Conservation (phyloP, 1,140 invertebrate species). For the Galendromus occidentalis region DNA sequence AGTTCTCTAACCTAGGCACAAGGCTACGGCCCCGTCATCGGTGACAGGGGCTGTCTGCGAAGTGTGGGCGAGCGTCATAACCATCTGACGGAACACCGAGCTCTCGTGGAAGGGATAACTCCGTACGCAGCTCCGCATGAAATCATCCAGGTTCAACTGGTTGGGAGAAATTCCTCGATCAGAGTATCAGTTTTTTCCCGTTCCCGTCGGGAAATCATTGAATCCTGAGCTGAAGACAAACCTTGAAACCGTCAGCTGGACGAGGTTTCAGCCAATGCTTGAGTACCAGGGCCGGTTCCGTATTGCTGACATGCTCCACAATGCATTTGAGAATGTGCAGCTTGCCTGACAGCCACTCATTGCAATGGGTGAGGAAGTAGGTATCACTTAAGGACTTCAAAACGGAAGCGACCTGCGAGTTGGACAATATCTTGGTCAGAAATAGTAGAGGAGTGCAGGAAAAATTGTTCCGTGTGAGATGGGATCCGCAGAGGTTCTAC, state of each 20-base stretch:
- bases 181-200: no score
- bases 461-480: no score
- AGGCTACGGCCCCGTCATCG: not conserved
- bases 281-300: not conserved
- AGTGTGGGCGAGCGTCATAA: conserved; percentile 50
- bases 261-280: not conserved
- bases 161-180: no score
- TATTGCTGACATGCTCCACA: not conserved
- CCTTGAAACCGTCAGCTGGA: not conserved
- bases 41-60: conserved; percentile 2
- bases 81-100: conserved; percentile 55
- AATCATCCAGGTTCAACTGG: conserved; percentile 41
- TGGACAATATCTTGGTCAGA: no score
- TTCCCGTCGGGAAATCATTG: no score
- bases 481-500: no score
- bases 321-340: not conserved
- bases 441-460: no score
- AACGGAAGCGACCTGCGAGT: not conserved
- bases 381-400: not conserved
- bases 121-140: conserved; percentile 59
- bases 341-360: conserved; percentile 9
- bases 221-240: not conserved
- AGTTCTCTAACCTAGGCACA: not conserved
- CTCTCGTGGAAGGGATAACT: conserved; percentile 70
- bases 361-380: not conserved